Percentiles rank a stretch among this genome's conserved stretches.
phyloP scores from a whole-genome alignment of 37 sponge, comb jelly and placozoan genomes.

The Hormiphora californensis region DNA sequence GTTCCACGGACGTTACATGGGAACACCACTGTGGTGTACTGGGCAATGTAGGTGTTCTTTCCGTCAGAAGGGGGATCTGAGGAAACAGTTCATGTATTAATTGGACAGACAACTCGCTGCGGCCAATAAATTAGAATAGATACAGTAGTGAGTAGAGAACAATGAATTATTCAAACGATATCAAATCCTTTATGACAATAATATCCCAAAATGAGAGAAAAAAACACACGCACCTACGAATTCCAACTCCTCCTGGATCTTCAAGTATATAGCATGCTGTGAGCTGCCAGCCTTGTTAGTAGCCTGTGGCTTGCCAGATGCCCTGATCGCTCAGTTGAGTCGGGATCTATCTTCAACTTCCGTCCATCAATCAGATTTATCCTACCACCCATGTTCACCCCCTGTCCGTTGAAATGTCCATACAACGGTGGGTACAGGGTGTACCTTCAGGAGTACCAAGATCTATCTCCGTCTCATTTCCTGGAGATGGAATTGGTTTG shows the following conservation, averaged over 20 bases:
- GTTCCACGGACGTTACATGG: constrained; percentile 2
- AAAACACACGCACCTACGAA: no score
- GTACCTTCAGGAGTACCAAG: constrained; percentile 14
- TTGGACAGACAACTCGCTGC: not conserved
- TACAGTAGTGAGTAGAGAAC: not conserved
- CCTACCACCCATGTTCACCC: constrained; percentile 3
- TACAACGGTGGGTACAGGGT: constrained; percentile 17
- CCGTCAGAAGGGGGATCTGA: no score
- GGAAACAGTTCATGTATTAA: no score
- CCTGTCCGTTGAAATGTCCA: constrained; percentile 50
- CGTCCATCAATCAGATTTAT: not conserved
- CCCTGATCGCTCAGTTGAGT: not conserved
- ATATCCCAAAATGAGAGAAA: no score
- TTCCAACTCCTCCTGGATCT: no score
- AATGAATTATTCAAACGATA: not conserved
- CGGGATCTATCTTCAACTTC: constrained; percentile 26
- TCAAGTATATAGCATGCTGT: constrained; percentile 27
- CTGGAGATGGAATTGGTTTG: no score
- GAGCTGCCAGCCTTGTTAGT: constrained; percentile 48
- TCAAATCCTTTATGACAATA: not conserved
- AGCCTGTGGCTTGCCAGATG: constrained; percentile 36
- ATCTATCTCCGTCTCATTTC: constrained; percentile 32
- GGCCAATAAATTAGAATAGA: not conserved
- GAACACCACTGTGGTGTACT: constrained; percentile 18
- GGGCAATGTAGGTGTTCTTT: not conserved